phyloP scores from a whole-genome alignment of 2,797 vertebrate genomes.

The Pelochelys cantorii region DNA sequence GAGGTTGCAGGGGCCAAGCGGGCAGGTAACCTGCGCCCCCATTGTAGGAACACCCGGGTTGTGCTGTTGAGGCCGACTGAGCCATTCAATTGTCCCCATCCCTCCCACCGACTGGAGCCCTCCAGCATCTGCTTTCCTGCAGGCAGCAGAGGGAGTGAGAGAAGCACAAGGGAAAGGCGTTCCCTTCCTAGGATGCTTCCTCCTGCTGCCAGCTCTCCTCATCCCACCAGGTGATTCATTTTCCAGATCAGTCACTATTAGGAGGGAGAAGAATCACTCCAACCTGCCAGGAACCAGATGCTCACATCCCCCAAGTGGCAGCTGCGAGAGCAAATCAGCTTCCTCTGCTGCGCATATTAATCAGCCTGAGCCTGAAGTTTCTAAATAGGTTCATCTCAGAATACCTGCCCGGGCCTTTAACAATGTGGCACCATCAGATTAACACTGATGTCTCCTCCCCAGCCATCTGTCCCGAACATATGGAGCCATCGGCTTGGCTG shows the following conservation, averaged over 20 bases:
- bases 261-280: background rate
- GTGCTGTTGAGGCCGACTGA: background rate
- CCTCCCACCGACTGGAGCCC: background rate
- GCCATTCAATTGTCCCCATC: background rate
- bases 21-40: background rate
- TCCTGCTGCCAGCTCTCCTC: background rate
- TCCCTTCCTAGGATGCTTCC: background rate
- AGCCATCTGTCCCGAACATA: background rate
- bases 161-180: background rate
- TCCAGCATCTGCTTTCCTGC: background rate
- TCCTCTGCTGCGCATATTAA: background rate
- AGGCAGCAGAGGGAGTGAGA: background rate
- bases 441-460: background rate
- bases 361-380: background rate
- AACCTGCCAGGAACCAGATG: slow-evolving; percentile 14
- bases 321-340: background rate
- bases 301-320: background rate
- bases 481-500: background rate
- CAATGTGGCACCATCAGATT: background rate
- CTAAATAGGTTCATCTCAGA: background rate
- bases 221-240: background rate
- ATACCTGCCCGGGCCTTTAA: background rate
- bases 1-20: background rate
- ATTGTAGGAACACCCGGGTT: background rate
- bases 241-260: background rate